Conservation (phyloP, 1,140 invertebrate species). For the Orussus abietinus region DNA sequence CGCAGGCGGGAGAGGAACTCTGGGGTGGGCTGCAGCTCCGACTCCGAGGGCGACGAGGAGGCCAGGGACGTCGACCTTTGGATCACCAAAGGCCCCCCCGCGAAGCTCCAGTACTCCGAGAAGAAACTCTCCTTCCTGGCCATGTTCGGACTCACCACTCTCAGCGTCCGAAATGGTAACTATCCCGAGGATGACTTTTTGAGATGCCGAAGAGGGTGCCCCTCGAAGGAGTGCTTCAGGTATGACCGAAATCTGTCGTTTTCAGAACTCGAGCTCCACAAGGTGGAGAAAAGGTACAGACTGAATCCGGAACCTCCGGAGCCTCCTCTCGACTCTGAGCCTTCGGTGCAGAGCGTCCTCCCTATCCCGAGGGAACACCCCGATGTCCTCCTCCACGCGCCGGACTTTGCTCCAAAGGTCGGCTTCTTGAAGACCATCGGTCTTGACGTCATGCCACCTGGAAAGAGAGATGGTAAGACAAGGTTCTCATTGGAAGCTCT, state of each 20-base stretch:
- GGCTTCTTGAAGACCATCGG: slow-evolving; percentile 46
- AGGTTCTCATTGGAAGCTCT: too few relatives aligned
- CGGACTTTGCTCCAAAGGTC: slow-evolving; percentile 47
- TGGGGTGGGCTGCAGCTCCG: slow-evolving; percentile 33
- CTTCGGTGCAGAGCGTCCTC: slow-evolving; percentile 36
- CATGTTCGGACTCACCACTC: slow-evolving; percentile 52
- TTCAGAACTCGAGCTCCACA: slow-evolving; percentile 19
- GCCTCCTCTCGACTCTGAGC: slow-evolving; percentile 31
- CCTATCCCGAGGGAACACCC: slow-evolving; percentile 48
- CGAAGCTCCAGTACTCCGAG: slow-evolving; percentile 46
- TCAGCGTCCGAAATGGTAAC: slow-evolving; percentile 48
- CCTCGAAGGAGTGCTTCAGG: too few relatives aligned
- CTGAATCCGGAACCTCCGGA: slow-evolving; percentile 44
- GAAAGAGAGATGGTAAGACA: slow-evolving; percentile 45
- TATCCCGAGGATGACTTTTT: slow-evolving; percentile 16
- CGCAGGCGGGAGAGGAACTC: slow-evolving; percentile 35
- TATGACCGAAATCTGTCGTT: too few relatives aligned
- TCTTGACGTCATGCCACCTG: slow-evolving; percentile 46
- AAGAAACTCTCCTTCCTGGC: slow-evolving; percentile 49
- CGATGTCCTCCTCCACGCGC: slow-evolving; percentile 40
- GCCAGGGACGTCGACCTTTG: slow-evolving; percentile 40
- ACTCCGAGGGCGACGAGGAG: slow-evolving; percentile 46
- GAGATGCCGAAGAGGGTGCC: too few relatives aligned
- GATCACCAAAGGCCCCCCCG: slow-evolving; percentile 53
- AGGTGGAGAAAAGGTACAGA: slow-evolving; percentile 43